These are phyloP conservation scores for Papilio demoleus DNA, from an alignment of 2,888 invertebrate species.

Conservation along the genomic window DNA sequence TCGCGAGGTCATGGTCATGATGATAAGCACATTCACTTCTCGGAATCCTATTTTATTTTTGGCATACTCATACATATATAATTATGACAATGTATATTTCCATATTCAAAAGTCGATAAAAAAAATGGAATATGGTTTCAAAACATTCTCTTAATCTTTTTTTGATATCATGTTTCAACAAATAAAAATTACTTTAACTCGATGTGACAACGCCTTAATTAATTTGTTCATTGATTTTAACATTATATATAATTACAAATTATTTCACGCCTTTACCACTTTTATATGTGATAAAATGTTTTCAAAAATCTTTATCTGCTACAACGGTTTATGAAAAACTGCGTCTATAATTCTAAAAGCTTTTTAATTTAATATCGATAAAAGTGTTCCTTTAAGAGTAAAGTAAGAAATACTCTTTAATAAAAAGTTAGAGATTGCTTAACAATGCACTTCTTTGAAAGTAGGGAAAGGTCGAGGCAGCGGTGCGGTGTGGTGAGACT, in stretches of 20 bases:
- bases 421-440: constrained; percentile 29
- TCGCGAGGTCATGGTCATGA: not conserved
- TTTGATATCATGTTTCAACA: not conserved
- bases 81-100: too few relatives aligned
- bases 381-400: not conserved
- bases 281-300: too few relatives aligned
- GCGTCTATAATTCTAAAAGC: not conserved
- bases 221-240: constrained; percentile 34
- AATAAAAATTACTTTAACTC: not conserved
- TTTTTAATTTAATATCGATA: constrained; percentile 1
- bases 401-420: constrained; percentile 12
- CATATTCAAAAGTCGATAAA: too few relatives aligned
- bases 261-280: too few relatives aligned
- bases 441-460: constrained; percentile 36
- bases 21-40: not conserved
- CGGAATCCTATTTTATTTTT: not conserved
- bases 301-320: not conserved
- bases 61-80: not conserved
- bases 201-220: not conserved
- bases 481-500: constrained; percentile 17
- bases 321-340: not conserved
- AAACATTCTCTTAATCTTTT: not conserved
- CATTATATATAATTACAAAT: too few relatives aligned
- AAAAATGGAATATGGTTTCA: not conserved
- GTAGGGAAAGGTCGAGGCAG: constrained; percentile 32